These are phyloP conservation scores for Corythornis leucogaster DNA, from an alignment of 2,797 vertebrate species.

Conservation along the genomic window DNA sequence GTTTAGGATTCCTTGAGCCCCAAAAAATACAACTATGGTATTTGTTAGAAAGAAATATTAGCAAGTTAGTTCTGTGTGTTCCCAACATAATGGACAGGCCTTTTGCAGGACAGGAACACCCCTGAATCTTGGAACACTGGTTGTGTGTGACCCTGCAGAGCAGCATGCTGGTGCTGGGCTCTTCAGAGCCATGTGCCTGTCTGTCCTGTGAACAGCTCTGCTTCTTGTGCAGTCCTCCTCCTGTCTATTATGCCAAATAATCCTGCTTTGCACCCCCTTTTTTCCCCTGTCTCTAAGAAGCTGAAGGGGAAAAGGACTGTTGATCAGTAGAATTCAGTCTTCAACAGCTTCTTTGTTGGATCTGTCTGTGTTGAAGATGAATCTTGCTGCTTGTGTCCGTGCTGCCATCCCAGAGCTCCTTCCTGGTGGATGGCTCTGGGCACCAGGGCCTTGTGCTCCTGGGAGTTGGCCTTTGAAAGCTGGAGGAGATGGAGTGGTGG, in stretches of 20 bases:
- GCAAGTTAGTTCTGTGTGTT: background rate
- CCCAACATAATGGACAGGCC: background rate
- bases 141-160: background rate
- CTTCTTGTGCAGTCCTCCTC: background rate
- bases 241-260: background rate
- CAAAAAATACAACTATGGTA: background rate
- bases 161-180: background rate
- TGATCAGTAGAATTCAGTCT: background rate
- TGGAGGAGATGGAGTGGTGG: background rate
- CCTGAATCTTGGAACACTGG: background rate
- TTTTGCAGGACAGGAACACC: background rate
- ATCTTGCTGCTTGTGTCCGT: background rate
- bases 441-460: background rate
- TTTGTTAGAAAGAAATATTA: background rate
- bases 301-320: background rate
- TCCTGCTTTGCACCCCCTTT: background rate
- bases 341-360: background rate
- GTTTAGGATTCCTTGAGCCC: background rate
- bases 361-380: background rate
- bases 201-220: background rate
- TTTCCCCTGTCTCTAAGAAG: background rate
- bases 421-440: accelerated
- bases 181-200: background rate
- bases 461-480: background rate
- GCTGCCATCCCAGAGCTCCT: background rate